Evolutionary conservation across 2,113 vertebrate species (phyloP), one percentile per base, ranked within the genome.

Genomic region (Proteles cristata): DNA sequence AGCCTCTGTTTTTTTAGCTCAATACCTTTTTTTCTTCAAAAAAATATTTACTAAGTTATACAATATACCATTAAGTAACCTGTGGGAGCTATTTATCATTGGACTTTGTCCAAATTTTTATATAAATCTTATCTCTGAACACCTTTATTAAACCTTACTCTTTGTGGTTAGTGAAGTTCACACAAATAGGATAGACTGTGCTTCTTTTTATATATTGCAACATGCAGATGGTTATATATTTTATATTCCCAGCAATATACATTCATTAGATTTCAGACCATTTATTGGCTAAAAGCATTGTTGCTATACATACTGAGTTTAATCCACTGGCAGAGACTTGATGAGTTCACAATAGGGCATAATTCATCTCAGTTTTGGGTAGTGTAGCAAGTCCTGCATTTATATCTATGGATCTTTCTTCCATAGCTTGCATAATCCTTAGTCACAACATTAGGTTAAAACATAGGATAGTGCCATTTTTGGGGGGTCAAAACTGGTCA

Each of bases 11-110:
- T 9, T n/a, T 93, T n/a, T 50, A 0, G 85, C 94, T 98, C 84
- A 98, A 16, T 95, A 33, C 50, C n/a, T 4, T 5, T 77, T 93
- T n/a, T 1, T 77, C 73, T 86, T 35, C 11, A 61, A 87, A 86
- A 97, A 94, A 33, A 61, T 7, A 12, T 79, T 71, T 16, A 90
- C 43, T 89, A 63, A 93, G n/a, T 77, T 95, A 96, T 90, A 74
- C 88, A 97, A 63, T 25, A 33, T 48, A 53, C 16, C 4, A 45
- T 98, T 68, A 95, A 98, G 73, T 97, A 61, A 85, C 90, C 1
- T 68, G 48, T 94, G 77, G 71, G 35, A 96, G 84, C 33, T 26
- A 93, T 96, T 88, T 50, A 35, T 95, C 43, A 58, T 7, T 58
- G 28, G 28, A 26, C 63, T 86, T 88, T 73, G 76, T 93, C 66